A percentile compares a stretch with the other conserved stretches of the same genome.
These are phyloP conservation scores for Phrynosoma platyrhinos DNA, from an alignment of 2,113 vertebrate genomes.

Conservation along the genomic window DNA sequence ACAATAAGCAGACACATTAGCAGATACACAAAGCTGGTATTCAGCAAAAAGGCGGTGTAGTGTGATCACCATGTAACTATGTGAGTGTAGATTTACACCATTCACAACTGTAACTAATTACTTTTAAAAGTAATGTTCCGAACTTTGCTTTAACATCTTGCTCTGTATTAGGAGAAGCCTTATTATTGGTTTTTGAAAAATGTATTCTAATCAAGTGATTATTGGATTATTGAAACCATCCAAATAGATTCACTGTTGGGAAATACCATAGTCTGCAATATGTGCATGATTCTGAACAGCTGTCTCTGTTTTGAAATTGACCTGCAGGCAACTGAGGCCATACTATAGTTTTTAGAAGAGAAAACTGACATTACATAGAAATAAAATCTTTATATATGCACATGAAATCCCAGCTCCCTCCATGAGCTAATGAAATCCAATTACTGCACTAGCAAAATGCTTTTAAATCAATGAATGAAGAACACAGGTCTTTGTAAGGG, in stretches of 20 bases:
- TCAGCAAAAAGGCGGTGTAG: too few relatives aligned
- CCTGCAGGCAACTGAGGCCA: background rate
- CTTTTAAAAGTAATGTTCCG: too few relatives aligned
- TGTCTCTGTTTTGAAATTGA: background rate
- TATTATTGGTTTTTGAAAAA: too few relatives aligned
- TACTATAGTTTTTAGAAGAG: background rate
- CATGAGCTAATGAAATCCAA: constrained; percentile 17
- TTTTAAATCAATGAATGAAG: constrained; percentile 16
- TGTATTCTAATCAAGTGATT: background rate
- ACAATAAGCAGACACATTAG: too few relatives aligned
- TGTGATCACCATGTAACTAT: too few relatives aligned
- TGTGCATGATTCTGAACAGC: background rate
- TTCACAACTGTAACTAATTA: too few relatives aligned
- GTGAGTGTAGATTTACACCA: too few relatives aligned
- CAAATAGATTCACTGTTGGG: background rate
- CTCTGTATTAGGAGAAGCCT: background rate
- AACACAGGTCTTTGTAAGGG: constrained; percentile 29
- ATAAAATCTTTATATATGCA: background rate
- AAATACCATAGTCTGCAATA: background rate
- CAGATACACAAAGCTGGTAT: too few relatives aligned
- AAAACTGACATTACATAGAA: background rate
- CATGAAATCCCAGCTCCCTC: background rate
- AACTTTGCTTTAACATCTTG: background rate
- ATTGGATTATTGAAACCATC: background rate
- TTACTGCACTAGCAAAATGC: background rate